Base-by-base conservation (phyloP, 64 coral and sea anemone genomes). In the Stylophora pistillata region DNA sequence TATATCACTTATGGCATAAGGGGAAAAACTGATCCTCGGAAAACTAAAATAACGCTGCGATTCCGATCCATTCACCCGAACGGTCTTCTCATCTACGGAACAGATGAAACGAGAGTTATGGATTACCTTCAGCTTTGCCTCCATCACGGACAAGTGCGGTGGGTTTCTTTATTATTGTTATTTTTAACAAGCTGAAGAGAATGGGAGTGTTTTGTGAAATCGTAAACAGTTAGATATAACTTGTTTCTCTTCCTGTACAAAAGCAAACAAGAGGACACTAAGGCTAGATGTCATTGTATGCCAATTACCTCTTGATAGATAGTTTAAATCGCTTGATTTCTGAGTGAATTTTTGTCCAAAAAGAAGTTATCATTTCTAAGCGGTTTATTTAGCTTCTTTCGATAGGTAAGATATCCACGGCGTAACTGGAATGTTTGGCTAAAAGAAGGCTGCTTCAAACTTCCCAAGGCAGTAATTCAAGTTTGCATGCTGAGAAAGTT, bases 41-140 rank as follows among this genome's bases (percentile, higher is more conserved):
- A 84, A 23, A 84, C 80, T 25, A 62, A 27, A 33, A 70, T 84
- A 15, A 84, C 52, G 47, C 21, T 92, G 27, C 58, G 82, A 66
- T 92, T 92, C 61, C 83, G 85, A 59, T 86, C 90, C 7, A 92
- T 92, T 65, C 90, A 92, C 33, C 74, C 90, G 41, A 78, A 74
- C 7, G 90, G 90, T 13, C 68, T 92, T 5, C n/a, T 92, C 9
- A 18, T 92, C 14, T 92, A 78, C 65, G 77, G 86, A 20, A 23
- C 79, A 5, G 41, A 41, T 13, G 80, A 62, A 16, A 53, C 2
- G 5, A 26, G 53, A 65, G 20, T 56, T 7, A 30, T 55, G 14
- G 56, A 84, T 14, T 84, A 26, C 30, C 33, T 84, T 6, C 80
- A 28, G 9, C 60, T 84, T n/a, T 60, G 69, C 30, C 26, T 84